Evolutionary conservation across 2,888 invertebrate genomes (phyloP).

Genomic region (Lepetodrilus schrolli): DNA sequence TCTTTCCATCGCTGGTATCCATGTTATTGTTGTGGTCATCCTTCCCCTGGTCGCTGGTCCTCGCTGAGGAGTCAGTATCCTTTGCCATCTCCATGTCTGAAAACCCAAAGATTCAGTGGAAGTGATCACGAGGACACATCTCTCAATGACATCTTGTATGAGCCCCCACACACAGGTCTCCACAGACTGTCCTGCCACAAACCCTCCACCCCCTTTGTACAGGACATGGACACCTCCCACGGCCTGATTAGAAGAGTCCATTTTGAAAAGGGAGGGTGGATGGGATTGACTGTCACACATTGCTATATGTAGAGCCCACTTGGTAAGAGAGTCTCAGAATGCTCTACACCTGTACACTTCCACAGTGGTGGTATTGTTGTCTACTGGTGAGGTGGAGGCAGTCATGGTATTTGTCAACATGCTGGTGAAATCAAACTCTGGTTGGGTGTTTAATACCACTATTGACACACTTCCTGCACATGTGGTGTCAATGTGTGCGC

Average conservation of each 20-base stretch:
- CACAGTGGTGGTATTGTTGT: too few relatives aligned
- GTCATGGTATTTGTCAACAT: too few relatives aligned
- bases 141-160: background rate
- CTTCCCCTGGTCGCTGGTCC: background rate
- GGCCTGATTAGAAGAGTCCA: background rate
- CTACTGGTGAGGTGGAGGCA: too few relatives aligned
- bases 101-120: background rate
- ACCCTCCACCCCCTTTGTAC: background rate
- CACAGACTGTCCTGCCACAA: background rate
- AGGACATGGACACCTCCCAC: background rate
- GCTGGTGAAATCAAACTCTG: too few relatives aligned
- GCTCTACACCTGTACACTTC: too few relatives aligned
- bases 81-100: slow-evolving; percentile 4
- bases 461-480: too few relatives aligned
- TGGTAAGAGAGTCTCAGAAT: too few relatives aligned
- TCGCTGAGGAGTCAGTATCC: background rate
- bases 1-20: background rate
- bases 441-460: too few relatives aligned
- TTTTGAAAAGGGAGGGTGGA: background rate
- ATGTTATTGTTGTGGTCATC: slow-evolving; percentile 2
- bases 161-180: background rate
- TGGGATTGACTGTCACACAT: too few relatives aligned
- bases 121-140: background rate
- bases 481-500: too few relatives aligned
- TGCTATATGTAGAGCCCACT: too few relatives aligned